Evolutionary conservation across 2,888 invertebrate species (phyloP).

Genomic region (Diplazon laetatorius): DNA sequence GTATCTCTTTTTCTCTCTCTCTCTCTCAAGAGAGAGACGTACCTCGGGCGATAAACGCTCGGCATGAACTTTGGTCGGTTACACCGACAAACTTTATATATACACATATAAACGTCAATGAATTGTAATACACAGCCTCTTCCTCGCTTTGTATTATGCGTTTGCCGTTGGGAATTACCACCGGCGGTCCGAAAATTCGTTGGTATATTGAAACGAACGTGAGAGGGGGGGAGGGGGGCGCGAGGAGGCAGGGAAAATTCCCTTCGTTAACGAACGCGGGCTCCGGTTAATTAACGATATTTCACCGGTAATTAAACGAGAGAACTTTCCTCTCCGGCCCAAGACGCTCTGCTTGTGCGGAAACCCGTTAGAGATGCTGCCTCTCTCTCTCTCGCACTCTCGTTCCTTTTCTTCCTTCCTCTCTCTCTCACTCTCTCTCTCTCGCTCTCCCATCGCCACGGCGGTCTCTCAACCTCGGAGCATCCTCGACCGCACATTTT

Average conservation of each 20-base stretch:
- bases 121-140: constrained; percentile 12
- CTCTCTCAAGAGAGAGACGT: constrained; percentile 61
- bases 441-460: constrained; percentile 40
- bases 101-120: no score
- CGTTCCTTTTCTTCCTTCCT: no score
- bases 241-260: constrained; percentile 3
- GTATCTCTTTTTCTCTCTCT: no score
- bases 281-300: constrained; percentile 81
- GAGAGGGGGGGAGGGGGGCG: constrained; percentile 27
- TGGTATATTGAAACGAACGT: constrained; percentile 58
- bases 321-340: constrained; percentile 72
- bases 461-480: constrained; percentile 22
- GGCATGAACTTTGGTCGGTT: constrained; percentile 65
- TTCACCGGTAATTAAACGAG: constrained; percentile 81
- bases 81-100: constrained; percentile 58
- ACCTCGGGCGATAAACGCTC: constrained; percentile 28
- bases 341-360: constrained; percentile 70
- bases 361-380: constrained; percentile 50
- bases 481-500: constrained; percentile 75
- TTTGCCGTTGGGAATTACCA: constrained; percentile 32
- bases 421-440: constrained; percentile 22
- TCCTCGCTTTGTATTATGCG: constrained; percentile 24
- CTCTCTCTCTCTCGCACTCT: constrained; percentile 10
- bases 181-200: constrained; percentile 51
- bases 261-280: constrained; percentile 52